These are phyloP conservation scores for Diorhabda elongata DNA, from an alignment of 1,140 invertebrate species.

Conservation along the genomic window DNA sequence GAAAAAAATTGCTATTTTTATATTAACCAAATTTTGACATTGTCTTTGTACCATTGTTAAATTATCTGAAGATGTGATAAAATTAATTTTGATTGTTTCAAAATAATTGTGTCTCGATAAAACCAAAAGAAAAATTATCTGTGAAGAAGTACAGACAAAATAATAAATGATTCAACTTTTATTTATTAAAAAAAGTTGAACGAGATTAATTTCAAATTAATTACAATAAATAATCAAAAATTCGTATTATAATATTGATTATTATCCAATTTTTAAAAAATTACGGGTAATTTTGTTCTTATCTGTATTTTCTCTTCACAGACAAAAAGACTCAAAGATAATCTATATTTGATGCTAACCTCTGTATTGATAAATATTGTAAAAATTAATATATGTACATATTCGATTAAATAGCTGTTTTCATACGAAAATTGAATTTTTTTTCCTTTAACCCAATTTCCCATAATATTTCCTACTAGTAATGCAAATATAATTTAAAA, in stretches of 20 bases:
- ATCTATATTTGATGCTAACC: constrained; percentile 42
- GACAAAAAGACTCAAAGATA: constrained; percentile 25
- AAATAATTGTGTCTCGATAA: constrained; percentile 25
- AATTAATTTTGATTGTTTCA: constrained; percentile 27
- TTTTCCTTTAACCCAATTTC: too few species aligned
- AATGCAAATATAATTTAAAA: too few species aligned
- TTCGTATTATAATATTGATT: too few species aligned
- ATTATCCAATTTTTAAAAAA: too few species aligned
- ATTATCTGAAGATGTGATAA: constrained; percentile 43
- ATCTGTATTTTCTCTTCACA: too few species aligned
- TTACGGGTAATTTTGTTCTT: too few species aligned
- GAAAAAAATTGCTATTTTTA: constrained; percentile 39
- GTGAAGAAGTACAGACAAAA: too few species aligned
- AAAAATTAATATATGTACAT: constrained; percentile 40
- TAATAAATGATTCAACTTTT: too few species aligned
- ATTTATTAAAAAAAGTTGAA: not conserved
- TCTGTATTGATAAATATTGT: constrained; percentile 40
- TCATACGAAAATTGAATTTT: constrained; percentile 34
- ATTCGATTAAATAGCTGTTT: constrained; percentile 39
- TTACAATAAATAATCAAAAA: too few species aligned
- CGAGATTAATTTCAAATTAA: too few species aligned
- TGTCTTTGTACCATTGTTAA: constrained; percentile 36
- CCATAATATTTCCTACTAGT: too few species aligned
- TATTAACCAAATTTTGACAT: constrained; percentile 34
- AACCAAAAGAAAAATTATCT: constrained; percentile 9